Evolutionary conservation across 2,888 invertebrate genomes (phyloP), one percentile per base, ranked within the genome.

Genomic region (Eulithis testata): DNA sequence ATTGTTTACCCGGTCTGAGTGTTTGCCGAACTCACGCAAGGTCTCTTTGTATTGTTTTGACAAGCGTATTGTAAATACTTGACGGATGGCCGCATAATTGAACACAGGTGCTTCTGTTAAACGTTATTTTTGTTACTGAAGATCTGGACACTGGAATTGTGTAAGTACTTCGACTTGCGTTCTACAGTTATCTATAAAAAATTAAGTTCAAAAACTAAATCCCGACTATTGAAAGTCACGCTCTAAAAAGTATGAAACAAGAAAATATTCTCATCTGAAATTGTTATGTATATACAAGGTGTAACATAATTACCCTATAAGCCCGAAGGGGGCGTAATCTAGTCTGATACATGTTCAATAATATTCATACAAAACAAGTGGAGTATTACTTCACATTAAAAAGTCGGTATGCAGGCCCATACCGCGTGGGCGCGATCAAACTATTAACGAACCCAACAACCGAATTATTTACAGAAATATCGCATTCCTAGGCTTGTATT

Each of bases 391-490:
- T 50, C 27, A 63, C 58, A 62, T 55, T 61, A 50, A 57, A 62
- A 58, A 27, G 45, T 43, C 49, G 65, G 59, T 43, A 58, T 64
- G 59, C 60, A 60, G 21, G 50, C 45, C 44, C 57, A 61, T 43
- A 4, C 31, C 47, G 63, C 61, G 69, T 71, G 71, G 66, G 69
- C 43, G 60, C 64, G 36, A 71, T 69, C 11, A 61, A 71, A 62
- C 72, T 76, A 78, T 76, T 76, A 73, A 64, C 56, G 71, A 73
- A 63, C 60, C 67, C 69, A 70, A 68, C 66, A 69, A 67, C 47
- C 68, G 54, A 69, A 70, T 75, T 81, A 78, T 78, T 80, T 81
- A 75, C 66, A 62, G 72, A 71, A 69, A 72, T 67, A 50, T 71
- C 77, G 72, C 81, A 81, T 82, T 81, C 82, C 74, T 31, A 57